phyloP scores from a whole-genome alignment of 2,113 vertebrate species.

The Zosterops japonicus region DNA sequence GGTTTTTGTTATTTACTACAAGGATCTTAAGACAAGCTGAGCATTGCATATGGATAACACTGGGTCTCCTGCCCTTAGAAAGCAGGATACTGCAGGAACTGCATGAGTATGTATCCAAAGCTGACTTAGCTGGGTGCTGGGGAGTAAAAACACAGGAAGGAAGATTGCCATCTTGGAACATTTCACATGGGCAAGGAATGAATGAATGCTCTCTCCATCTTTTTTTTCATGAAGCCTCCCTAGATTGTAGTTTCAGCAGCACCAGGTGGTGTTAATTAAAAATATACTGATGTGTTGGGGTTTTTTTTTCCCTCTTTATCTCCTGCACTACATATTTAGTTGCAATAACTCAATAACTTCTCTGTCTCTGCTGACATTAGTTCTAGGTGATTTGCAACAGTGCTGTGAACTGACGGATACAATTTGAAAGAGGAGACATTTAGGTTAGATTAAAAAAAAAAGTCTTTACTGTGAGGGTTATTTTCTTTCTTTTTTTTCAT shows the following conservation, averaged over 20 bases:
- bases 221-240: neutral
- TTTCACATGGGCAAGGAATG: neutral
- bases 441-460: neutral
- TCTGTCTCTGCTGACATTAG: neutral
- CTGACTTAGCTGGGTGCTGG: neutral
- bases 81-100: neutral
- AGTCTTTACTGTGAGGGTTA: neutral
- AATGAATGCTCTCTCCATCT: neutral
- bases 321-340: neutral
- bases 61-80: neutral
- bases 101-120: neutral
- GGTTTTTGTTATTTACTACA: neutral
- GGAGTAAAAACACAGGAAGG: neutral
- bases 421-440: neutral
- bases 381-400: too few relatives aligned
- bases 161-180: neutral
- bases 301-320: neutral
- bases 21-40: neutral
- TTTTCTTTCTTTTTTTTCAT: neutral
- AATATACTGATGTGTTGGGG: fast-evolving
- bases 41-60: neutral
- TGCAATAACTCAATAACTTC: neutral
- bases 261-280: neutral
- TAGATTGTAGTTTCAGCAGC: neutral
- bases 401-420: neutral